A percentile compares a stretch with the other conserved stretches of the same genome.
Evolutionary conservation across 2,797 vertebrate genomes (phyloP).

Genomic region (Scolopax rusticola): DNA sequence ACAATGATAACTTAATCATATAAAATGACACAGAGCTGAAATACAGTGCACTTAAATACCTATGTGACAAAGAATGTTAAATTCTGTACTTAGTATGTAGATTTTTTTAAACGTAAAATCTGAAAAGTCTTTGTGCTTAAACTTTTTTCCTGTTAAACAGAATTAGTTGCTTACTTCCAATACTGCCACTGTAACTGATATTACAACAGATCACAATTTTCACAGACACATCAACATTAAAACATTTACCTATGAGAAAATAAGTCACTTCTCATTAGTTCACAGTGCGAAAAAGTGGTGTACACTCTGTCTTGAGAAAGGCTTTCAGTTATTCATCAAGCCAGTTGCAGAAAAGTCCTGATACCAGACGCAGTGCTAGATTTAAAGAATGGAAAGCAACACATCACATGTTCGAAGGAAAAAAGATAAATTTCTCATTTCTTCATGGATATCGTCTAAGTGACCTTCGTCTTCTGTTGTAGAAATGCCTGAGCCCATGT

Average conservation of each 20-base stretch:
- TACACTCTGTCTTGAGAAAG: slow-evolving; percentile 78
- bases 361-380: slow-evolving; percentile 77
- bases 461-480: slow-evolving; percentile 97
- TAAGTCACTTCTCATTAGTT: slow-evolving; percentile 86
- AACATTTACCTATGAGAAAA: slow-evolving; percentile 85
- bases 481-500: slow-evolving; percentile 96
- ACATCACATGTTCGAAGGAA: slow-evolving; percentile 78
- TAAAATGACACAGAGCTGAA: slow-evolving; percentile 82
- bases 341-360: slow-evolving; percentile 79
- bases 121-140: slow-evolving; percentile 84
- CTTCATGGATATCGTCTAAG: slow-evolving; percentile 91
- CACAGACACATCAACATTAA: slow-evolving; percentile 83
- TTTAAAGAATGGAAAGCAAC: slow-evolving; percentile 80
- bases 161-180: slow-evolving; percentile 82
- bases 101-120: slow-evolving; percentile 77
- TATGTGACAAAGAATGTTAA: slow-evolving; percentile 80
- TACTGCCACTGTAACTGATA: slow-evolving; percentile 85
- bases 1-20: slow-evolving; percentile 84
- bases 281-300: slow-evolving; percentile 86
- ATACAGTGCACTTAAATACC: slow-evolving; percentile 84
- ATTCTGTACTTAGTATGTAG: slow-evolving; percentile 78
- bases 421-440: slow-evolving; percentile 74
- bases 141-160: slow-evolving; percentile 75
- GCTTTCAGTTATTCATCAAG: slow-evolving; percentile 77
- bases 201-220: slow-evolving; percentile 85